Conservation (phyloP, 2,888 invertebrate genomes). For the Dicycla oo region DNA sequence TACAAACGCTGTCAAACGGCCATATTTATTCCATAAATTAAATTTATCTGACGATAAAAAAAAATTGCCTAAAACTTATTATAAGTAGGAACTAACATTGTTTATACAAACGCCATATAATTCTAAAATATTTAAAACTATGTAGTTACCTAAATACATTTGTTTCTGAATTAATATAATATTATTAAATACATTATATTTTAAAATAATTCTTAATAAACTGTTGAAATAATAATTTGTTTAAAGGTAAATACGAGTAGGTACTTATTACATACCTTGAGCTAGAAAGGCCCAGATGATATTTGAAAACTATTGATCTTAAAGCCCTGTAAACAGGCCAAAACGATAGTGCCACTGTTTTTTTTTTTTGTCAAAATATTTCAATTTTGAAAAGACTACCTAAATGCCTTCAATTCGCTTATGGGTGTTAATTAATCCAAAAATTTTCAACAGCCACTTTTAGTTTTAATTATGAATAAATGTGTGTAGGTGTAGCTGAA, state of each 20-base stretch:
- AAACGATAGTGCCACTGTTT: background rate
- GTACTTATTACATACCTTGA: background rate
- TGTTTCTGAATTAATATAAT: background rate
- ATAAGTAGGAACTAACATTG: background rate
- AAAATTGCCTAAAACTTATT: slow-evolving; percentile 35
- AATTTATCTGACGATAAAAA: too few relatives aligned
- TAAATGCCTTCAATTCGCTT: background rate
- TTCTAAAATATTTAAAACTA: slow-evolving; percentile 10
- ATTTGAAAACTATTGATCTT: background rate
- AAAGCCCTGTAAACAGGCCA: background rate
- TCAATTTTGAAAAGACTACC: background rate
- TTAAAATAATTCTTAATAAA: background rate
- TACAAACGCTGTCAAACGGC: too few relatives aligned
- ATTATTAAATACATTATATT: background rate
- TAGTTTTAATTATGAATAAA: background rate
- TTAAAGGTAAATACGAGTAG: background rate
- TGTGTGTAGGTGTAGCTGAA: background rate
- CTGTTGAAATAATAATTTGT: background rate
- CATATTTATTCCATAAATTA: too few relatives aligned
- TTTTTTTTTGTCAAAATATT: background rate
- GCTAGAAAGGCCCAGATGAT: background rate
- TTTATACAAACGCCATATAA: background rate
- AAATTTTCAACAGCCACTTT: background rate
- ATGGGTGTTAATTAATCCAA: too few relatives aligned
- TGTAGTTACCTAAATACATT: background rate